These are phyloP conservation scores for Myotis planiceps DNA, from an alignment of 2,797 vertebrate genomes.

Conservation along the genomic window DNA sequence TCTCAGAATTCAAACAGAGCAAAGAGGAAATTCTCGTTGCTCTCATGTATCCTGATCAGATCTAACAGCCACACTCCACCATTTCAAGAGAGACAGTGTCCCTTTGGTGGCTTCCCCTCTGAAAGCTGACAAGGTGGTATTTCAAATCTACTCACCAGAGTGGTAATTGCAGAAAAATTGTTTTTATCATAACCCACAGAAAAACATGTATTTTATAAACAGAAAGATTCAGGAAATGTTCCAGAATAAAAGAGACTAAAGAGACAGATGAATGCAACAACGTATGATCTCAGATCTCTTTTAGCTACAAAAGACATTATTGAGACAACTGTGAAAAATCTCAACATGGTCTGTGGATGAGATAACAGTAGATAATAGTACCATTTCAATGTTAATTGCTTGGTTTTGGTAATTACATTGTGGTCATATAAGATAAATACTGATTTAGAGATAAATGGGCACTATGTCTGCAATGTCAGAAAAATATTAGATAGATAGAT, in stretches of 20 bases:
- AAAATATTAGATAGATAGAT: not conserved
- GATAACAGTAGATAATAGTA: not conserved
- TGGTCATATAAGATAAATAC: not conserved
- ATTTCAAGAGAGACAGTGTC: not conserved
- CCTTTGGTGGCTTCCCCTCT: not conserved
- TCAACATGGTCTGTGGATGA: not conserved
- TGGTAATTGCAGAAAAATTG: not conserved
- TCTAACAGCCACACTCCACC: not conserved
- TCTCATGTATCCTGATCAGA: not conserved
- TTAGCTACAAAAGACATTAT: not conserved
- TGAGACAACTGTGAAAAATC: not conserved
- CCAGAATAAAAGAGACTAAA: not conserved
- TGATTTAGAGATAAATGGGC: not conserved
- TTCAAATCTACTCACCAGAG: not conserved
- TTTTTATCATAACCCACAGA: not conserved
- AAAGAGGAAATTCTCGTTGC: not conserved
- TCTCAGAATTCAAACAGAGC: not conserved
- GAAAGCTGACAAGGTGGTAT: not conserved
- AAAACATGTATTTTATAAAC: slow-evolving; percentile 1
- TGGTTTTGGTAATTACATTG: not conserved
- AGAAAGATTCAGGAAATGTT: slow-evolving; percentile 3
- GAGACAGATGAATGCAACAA: not conserved
- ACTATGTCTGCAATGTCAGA: not conserved
- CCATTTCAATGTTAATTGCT: not conserved
- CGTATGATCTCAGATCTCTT: not conserved